A percentile compares a stretch with the other conserved stretches of the same genome.
phyloP scores from a whole-genome alignment of 2,797 vertebrate genomes.

The Alauda arvensis region DNA sequence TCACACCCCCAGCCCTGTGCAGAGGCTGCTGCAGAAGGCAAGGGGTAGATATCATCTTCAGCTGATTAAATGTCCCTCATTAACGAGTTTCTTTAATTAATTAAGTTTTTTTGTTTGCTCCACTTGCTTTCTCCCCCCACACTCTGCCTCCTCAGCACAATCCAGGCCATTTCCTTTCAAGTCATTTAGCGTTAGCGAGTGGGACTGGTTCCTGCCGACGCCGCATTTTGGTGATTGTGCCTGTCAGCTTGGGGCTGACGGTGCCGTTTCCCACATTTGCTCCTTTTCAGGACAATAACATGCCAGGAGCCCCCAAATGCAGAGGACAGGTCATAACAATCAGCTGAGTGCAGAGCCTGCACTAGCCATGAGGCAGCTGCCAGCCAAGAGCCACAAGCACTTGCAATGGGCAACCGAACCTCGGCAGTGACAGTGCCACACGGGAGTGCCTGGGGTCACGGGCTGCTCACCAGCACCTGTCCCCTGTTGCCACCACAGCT shows the following conservation, averaged over 20 bases:
- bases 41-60: slow-evolving; percentile 59
- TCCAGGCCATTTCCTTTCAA: slow-evolving; percentile 69
- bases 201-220: slow-evolving; percentile 67
- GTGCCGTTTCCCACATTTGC: slow-evolving; percentile 54
- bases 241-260: slow-evolving; percentile 63
- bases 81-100: slow-evolving; percentile 79
- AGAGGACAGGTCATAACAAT: not conserved
- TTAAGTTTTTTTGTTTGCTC: slow-evolving; percentile 77
- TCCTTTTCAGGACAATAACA: slow-evolving; percentile 13
- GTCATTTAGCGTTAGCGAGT: slow-evolving; percentile 56
- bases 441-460: not conserved
- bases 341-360: accelerated
- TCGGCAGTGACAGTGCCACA: accelerated
- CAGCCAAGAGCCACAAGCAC: not conserved
- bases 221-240: slow-evolving; percentile 68
- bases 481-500: not conserved
- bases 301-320: not conserved
- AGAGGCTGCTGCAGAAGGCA: not conserved
- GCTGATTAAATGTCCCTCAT: slow-evolving; percentile 80
- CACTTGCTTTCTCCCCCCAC: slow-evolving; percentile 65
- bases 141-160: slow-evolving; percentile 79
- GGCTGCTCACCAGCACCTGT: not conserved
- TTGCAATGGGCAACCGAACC: accelerated
- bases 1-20: not conserved
- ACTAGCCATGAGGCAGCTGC: not conserved